phyloP scores from a whole-genome alignment of 1,140 invertebrate species.

The Leptoteleia sp. region DNA sequence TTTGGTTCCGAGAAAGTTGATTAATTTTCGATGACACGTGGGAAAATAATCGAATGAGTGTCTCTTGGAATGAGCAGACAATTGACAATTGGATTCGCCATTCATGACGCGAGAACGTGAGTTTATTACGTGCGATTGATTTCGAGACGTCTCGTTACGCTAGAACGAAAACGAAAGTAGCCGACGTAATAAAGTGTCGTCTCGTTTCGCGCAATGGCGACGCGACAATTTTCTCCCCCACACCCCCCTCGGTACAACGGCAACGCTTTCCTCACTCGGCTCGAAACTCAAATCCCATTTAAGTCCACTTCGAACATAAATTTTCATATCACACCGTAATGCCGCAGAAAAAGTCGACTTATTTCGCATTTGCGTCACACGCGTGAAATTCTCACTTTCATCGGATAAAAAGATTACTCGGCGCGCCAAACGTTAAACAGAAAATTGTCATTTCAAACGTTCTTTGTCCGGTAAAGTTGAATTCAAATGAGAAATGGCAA shows the following conservation, averaged over 20 bases:
- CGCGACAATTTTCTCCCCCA: conserved; percentile 12
- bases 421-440: too few relatives aligned
- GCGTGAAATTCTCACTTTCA: neutral
- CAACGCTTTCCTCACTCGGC: conserved; percentile 26
- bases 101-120: conserved; percentile 21
- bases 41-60: conserved; percentile 35
- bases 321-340: conserved; percentile 33
- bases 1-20: neutral
- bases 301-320: conserved; percentile 23
- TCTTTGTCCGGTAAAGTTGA: too few relatives aligned
- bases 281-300: conserved; percentile 35
- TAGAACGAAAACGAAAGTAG: conserved; percentile 21
- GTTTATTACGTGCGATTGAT: conserved; percentile 43
- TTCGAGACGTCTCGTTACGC: conserved; percentile 23
- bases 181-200: conserved; percentile 17
- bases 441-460: too few relatives aligned
- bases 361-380: conserved; percentile 8
- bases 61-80: conserved; percentile 15
- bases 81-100: conserved; percentile 39
- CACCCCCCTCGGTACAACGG: neutral
- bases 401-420: too few relatives aligned
- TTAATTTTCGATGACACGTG: conserved; percentile 10
- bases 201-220: conserved; percentile 15
- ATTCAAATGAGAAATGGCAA: too few relatives aligned
- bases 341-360: conserved; percentile 11